Percentiles rank a stretch among this genome's conserved stretches.
Evolutionary conservation across 2,113 vertebrate species (phyloP).

Genomic region (Tinamus guttatus): DNA sequence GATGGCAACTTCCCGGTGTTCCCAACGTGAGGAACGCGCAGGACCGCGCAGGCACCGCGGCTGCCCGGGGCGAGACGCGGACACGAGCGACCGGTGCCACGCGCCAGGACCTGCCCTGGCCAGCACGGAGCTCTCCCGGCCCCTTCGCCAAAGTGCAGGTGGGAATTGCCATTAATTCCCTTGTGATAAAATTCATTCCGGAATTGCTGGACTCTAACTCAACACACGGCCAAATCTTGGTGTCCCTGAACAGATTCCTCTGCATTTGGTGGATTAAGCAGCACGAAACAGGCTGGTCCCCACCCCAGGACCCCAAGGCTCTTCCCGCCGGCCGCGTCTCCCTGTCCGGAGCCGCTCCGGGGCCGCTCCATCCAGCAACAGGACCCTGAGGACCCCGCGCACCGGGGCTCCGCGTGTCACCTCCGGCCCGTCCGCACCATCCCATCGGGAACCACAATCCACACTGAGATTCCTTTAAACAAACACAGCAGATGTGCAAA

Average conservation of each 20-base stretch:
- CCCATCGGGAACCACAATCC: too few species aligned
- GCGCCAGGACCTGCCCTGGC: not conserved
- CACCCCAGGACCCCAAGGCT: fast-evolving
- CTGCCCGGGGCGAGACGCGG: not conserved
- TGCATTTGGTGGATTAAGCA: not conserved
- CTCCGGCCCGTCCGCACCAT: too few species aligned
- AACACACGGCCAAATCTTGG: not conserved
- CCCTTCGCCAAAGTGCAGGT: not conserved
- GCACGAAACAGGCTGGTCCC: not conserved
- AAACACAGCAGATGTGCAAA: not conserved
- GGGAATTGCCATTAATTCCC: not conserved
- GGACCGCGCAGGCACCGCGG: fast-evolving
- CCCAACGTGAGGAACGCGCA: not conserved
- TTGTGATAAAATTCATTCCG: not conserved
- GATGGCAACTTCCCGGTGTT: too few species aligned
- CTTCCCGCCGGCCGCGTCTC: not conserved
- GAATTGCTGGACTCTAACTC: not conserved
- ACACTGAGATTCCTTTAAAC: too few species aligned
- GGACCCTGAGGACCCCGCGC: too few species aligned
- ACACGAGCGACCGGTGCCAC: too few species aligned
- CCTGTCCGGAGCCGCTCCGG: too few species aligned
- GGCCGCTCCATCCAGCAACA: too few species aligned
- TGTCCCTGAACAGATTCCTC: too few species aligned
- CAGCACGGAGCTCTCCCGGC: too few species aligned
- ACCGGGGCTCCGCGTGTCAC: too few species aligned